Evolutionary conservation across 2,113 vertebrate species (phyloP).

Genomic region (Nycticryphes semicollaris): DNA sequence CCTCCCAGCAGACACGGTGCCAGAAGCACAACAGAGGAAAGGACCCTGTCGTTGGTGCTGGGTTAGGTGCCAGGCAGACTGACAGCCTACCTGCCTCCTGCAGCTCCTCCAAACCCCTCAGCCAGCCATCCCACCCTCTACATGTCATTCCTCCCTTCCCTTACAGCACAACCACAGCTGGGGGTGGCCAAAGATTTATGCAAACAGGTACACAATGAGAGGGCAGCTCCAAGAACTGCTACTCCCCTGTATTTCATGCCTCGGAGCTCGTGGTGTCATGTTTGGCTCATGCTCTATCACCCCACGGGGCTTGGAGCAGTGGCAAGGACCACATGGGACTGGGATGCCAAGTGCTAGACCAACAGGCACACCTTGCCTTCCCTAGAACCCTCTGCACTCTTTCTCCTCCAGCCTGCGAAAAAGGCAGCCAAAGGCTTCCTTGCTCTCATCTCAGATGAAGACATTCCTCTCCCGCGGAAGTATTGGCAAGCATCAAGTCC

Average conservation of each 20-base stretch:
- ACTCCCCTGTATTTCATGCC: not conserved
- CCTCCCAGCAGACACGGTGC: not conserved
- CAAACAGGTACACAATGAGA: not conserved
- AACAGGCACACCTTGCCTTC: not conserved
- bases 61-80: not conserved
- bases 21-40: fast-evolving
- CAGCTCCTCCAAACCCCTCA: not conserved
- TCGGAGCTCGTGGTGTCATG: fast-evolving
- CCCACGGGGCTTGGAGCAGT: fast-evolving
- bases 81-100: not conserved
- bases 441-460: not conserved
- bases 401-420: not conserved
- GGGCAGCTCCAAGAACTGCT: not conserved
- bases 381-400: not conserved
- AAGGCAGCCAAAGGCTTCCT: not conserved
- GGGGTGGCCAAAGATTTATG: fast-evolving
- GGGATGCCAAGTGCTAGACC: not conserved
- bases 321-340: fast-evolving
- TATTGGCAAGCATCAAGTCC: fast-evolving
- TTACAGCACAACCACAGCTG: fast-evolving
- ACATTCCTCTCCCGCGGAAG: not conserved
- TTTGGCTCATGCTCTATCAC: not conserved
- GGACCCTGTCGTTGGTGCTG: not conserved
- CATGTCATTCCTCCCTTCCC: fast-evolving
- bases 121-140: not conserved